Evolutionary conservation across 2,113 vertebrate genomes (phyloP).

Genomic region (Pholis gunnellus): DNA sequence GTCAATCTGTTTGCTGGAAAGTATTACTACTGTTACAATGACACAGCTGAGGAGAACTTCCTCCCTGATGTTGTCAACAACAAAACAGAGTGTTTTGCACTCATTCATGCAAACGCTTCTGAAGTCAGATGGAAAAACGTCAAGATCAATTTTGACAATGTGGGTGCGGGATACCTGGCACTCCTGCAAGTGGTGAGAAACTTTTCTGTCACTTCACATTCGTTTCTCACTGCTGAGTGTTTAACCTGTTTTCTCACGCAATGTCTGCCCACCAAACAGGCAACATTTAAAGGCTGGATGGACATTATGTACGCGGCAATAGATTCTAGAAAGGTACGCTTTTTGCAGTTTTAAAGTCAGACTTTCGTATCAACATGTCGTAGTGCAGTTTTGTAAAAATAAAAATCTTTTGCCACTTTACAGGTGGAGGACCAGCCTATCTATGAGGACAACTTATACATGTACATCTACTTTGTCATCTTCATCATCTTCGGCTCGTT

Average conservation of each 20-base stretch:
- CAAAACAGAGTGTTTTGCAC: conserved; percentile 86
- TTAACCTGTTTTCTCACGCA: conserved; percentile 13
- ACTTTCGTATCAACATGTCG: background rate
- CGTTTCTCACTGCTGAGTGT: background rate
- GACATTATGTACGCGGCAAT: conserved; percentile 99
- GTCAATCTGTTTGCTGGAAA: conserved; percentile 99
- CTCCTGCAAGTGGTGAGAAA: conserved; percentile 94
- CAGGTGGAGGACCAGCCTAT: conserved; percentile 91
- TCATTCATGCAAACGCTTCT: conserved; percentile 85
- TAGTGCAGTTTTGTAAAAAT: background rate
- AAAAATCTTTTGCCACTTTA: conserved; percentile 8
- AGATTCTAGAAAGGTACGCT: conserved; percentile 93
- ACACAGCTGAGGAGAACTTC: conserved; percentile 87
- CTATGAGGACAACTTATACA: conserved; percentile 98
- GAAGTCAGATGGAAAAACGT: conserved; percentile 98
- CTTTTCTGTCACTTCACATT: background rate
- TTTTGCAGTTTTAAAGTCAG: background rate
- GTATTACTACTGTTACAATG: conserved; percentile 97
- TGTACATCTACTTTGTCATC: conserved; percentile 99
- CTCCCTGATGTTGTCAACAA: conserved; percentile 87
- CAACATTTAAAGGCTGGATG: conserved; percentile 99
- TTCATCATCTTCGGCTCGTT: conserved; percentile 99
- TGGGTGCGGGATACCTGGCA: conserved; percentile 96
- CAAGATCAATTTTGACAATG: conserved; percentile 99
- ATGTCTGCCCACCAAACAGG: conserved; percentile 80